Conservation (phyloP, 2,797 vertebrate species). For the Gallinago stenura region DNA sequence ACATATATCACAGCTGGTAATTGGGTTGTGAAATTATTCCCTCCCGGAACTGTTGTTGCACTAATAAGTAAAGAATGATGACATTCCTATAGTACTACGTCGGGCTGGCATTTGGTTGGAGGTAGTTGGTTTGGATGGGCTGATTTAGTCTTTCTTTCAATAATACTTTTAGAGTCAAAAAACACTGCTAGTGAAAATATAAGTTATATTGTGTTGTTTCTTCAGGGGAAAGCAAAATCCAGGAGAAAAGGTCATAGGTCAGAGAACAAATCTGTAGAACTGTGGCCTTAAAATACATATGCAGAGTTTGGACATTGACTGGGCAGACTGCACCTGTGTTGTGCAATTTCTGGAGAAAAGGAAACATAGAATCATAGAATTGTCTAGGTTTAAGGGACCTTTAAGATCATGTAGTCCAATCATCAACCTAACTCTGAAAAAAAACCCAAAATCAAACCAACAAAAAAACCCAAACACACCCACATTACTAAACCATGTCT, state of each 20-base stretch:
- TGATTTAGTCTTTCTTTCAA: not conserved
- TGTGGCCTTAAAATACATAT: not conserved
- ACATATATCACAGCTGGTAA: not conserved
- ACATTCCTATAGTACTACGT: not conserved
- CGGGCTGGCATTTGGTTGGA: not conserved
- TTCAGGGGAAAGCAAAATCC: not conserved
- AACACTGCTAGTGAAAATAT: not conserved
- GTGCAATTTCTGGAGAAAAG: not conserved
- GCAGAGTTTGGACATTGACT: not conserved
- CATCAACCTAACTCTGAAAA: too few relatives aligned
- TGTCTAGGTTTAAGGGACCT: too few relatives aligned
- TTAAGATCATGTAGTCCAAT: too few relatives aligned
- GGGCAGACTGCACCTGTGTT: not conserved
- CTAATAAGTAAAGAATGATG: not conserved
- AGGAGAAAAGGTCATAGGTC: not conserved
- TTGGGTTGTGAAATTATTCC: not conserved
- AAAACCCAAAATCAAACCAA: too few relatives aligned
- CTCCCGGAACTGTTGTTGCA: not conserved
- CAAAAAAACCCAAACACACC: too few relatives aligned
- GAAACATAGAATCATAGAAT: not conserved
- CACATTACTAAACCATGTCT: too few relatives aligned
- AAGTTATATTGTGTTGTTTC: not conserved
- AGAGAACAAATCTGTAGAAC: not conserved
- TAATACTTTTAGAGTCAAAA: not conserved
- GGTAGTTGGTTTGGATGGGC: too few relatives aligned